Percentiles rank a stretch among this genome's conserved stretches.
Evolutionary conservation across 30 jellyfish, hydroid and myxozoan species (phyloP).

Genomic region (Hydractinia symbiolongicarpus): DNA sequence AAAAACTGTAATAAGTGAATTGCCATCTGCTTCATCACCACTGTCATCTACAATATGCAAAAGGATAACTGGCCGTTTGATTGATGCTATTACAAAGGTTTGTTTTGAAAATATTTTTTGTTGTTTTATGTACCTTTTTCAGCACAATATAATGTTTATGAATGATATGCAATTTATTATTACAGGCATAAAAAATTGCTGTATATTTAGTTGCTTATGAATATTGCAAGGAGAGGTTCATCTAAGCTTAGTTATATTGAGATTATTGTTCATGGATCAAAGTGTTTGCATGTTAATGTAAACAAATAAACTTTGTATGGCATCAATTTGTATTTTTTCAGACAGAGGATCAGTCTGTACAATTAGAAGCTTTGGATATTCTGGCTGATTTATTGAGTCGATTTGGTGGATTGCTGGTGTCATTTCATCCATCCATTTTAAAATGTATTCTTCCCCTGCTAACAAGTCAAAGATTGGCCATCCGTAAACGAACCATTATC

Average conservation of each 20-base stretch:
- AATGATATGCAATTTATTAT: background rate
- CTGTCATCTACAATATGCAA: conserved; percentile 89
- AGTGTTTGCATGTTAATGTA: no score
- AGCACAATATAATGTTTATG: background rate
- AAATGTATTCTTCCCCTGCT: conserved; percentile 85
- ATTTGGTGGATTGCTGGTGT: conserved; percentile 89
- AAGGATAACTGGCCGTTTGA: conserved; percentile 85
- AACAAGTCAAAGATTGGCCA: conserved; percentile 87
- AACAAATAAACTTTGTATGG: no score
- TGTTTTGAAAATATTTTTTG: background rate
- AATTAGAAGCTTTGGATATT: conserved; percentile 90
- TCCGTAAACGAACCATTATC: conserved; percentile 80
- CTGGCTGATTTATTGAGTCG: conserved; percentile 80
- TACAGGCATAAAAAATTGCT: no score
- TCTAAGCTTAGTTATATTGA: background rate
- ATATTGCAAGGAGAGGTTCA: background rate
- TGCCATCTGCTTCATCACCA: conserved; percentile 90
- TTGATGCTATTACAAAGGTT: conserved; percentile 90
- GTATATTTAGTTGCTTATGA: background rate
- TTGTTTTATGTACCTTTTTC: background rate
- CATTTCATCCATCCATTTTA: conserved; percentile 80
- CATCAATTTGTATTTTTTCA: conserved; percentile 8
- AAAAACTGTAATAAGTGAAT: conserved; percentile 89
- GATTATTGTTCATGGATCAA: background rate
- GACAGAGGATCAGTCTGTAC: conserved; percentile 98